Conservation (phyloP, 2,797 vertebrate genomes). For the Novumbra hubbsi region DNA sequence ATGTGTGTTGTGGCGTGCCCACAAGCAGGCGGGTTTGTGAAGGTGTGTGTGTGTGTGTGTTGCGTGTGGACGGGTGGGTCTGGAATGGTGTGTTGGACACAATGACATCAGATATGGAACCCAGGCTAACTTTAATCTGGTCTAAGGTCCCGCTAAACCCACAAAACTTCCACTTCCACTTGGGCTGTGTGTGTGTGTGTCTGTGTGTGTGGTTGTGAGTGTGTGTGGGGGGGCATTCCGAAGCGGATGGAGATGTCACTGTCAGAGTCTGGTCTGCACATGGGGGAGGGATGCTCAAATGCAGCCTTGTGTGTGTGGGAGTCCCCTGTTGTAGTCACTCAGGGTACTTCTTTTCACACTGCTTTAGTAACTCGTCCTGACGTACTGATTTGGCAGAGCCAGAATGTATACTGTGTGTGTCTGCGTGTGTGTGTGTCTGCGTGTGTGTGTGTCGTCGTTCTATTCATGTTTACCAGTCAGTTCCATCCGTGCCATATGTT, state of each 20-base stretch:
- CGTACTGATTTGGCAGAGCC: constrained; percentile 61
- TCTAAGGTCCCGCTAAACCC: constrained; percentile 73
- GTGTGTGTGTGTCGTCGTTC: constrained; percentile 58
- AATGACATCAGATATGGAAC: constrained; percentile 73
- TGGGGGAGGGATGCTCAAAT: constrained; percentile 58
- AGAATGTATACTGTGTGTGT: constrained; percentile 48
- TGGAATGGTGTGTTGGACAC: constrained; percentile 64
- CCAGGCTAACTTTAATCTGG: constrained; percentile 71
- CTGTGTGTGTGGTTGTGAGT: constrained; percentile 48
- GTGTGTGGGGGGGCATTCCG: constrained; percentile 45
- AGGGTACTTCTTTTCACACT: constrained; percentile 58
- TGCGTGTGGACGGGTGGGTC: constrained; percentile 32
- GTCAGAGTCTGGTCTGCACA: constrained; percentile 68
- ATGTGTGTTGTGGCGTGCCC: neutral
- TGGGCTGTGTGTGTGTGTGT: constrained; percentile 33
- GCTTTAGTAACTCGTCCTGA: constrained; percentile 48
- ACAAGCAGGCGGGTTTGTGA: neutral
- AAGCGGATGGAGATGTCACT: constrained; percentile 73
- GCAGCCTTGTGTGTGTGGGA: constrained; percentile 34
- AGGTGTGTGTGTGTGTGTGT: neutral
- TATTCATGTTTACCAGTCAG: constrained; percentile 60
- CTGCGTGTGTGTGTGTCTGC: neutral
- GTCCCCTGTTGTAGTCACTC: constrained; percentile 26
- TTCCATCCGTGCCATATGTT: constrained; percentile 76
- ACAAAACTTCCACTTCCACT: constrained; percentile 35